Evolutionary conservation across 2,888 invertebrate species (phyloP).

Genomic region (Iphiclides podalirius): DNA sequence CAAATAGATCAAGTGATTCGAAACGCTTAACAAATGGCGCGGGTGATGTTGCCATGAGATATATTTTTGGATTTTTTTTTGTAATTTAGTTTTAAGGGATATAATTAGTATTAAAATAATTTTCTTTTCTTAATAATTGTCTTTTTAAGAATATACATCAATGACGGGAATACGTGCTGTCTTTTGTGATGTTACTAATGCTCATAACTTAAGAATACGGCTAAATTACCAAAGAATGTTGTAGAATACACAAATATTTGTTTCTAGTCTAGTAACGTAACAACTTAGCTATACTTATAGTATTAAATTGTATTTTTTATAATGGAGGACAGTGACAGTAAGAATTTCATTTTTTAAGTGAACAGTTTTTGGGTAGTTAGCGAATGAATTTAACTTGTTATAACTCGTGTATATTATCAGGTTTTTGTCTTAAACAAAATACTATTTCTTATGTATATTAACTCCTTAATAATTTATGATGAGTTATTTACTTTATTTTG

Average conservation of each 20-base stretch:
- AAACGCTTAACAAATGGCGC: slow-evolving; percentile 10
- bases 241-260: slow-evolving; percentile 19
- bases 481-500: too few relatives aligned
- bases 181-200: slow-evolving; percentile 48
- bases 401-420: too few relatives aligned
- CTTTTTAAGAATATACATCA: slow-evolving; percentile 7
- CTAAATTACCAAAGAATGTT: slow-evolving; percentile 71
- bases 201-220: slow-evolving; percentile 51
- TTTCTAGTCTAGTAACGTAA: slow-evolving; percentile 26
- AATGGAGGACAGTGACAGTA: neutral
- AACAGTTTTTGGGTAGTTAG: too few relatives aligned
- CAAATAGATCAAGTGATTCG: too few relatives aligned
- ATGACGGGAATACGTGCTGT: slow-evolving; percentile 13
- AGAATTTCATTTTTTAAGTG: neutral
- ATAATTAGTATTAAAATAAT: slow-evolving; percentile 7
- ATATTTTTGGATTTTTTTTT: slow-evolving; percentile 11
- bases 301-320: slow-evolving; percentile 19
- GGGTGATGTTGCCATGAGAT: slow-evolving; percentile 14
- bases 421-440: too few relatives aligned
- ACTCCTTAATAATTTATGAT: too few relatives aligned
- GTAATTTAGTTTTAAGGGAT: slow-evolving; percentile 4
- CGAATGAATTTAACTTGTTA: too few relatives aligned
- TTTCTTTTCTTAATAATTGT: neutral
- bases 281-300: slow-evolving; percentile 29
- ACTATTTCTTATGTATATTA: too few relatives aligned